These are phyloP conservation scores for Lumbricus terrestris DNA, from an alignment of 2,888 invertebrate species.

Conservation along the genomic window DNA sequence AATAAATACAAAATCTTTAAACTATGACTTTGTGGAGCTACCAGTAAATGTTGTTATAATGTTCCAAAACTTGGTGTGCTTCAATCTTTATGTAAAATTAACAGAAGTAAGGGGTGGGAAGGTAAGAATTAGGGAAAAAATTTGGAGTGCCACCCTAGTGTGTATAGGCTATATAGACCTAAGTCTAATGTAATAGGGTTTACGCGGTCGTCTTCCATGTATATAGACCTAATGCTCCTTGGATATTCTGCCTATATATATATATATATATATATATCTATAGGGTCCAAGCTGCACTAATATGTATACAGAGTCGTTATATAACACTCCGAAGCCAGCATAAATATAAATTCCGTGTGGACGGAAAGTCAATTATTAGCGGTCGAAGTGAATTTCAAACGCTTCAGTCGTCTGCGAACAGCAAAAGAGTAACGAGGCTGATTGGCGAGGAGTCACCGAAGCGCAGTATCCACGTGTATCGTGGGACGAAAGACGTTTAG, in stretches of 20 bases:
- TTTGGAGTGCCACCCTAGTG: no score
- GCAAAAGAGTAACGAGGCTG: not conserved
- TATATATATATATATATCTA: no score
- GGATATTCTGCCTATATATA: not conserved
- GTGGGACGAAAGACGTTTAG: not conserved
- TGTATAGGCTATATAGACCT: no score
- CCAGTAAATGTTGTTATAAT: no score
- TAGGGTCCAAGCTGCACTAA: not conserved
- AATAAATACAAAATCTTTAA: no score
- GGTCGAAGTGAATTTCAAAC: slow-evolving; percentile 3
- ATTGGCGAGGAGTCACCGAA: not conserved
- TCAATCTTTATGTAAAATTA: no score
- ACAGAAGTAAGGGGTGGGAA: no score
- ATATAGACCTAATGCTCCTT: not conserved
- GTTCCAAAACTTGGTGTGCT: no score
- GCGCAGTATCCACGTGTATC: not conserved
- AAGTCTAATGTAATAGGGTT: no score
- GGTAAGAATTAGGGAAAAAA: no score
- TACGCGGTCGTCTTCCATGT: not conserved
- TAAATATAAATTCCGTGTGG: not conserved
- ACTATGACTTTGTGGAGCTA: no score
- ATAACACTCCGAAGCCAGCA: not conserved
- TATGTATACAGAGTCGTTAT: not conserved
- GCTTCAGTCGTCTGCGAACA: not conserved
- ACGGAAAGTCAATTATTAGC: not conserved